These are phyloP conservation scores for Bovichtus diacanthus DNA, from an alignment of 2,797 vertebrate species.

Conservation along the genomic window DNA sequence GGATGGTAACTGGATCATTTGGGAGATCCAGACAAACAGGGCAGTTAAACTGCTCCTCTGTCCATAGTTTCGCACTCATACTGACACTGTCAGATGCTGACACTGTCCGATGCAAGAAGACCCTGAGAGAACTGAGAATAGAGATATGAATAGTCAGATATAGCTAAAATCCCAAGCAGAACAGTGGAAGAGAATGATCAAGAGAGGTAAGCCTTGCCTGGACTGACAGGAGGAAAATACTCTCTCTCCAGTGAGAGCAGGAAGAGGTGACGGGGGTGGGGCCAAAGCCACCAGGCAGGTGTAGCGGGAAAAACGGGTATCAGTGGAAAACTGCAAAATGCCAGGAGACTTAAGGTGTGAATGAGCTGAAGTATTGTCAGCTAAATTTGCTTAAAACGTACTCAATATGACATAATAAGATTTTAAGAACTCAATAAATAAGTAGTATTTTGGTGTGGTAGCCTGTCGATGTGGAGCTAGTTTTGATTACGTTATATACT, in stretches of 20 bases:
- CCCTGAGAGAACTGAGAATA: neutral
- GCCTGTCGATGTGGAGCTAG: neutral
- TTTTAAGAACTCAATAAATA: too few relatives aligned
- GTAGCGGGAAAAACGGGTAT: constrained; percentile 73
- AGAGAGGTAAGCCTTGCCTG: neutral
- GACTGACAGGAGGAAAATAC: constrained; percentile 30
- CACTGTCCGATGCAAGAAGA: neutral
- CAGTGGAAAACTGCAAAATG: constrained; percentile 38
- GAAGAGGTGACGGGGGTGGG: constrained; percentile 63
- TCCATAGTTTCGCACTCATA: constrained; percentile 83
- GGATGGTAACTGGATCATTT: constrained; percentile 86
- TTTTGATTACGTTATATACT: too few relatives aligned
- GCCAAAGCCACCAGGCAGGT: constrained; percentile 79
- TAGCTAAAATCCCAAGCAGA: neutral
- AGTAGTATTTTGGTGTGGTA: too few relatives aligned
- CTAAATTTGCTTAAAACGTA: too few relatives aligned
- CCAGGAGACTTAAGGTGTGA: constrained; percentile 22
- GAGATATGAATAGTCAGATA: neutral
- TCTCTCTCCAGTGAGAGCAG: constrained; percentile 47
- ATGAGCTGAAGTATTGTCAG: too few relatives aligned
- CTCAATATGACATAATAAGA: neutral
- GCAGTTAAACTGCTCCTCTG: constrained; percentile 90
- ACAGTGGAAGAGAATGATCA: neutral
- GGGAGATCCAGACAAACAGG: constrained; percentile 87
- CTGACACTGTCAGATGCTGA: constrained; percentile 1